A percentile compares a stretch with the other conserved stretches of the same genome.
Conservation (phyloP, 2,113 vertebrate genomes). For the Australoheros scitulus region DNA sequence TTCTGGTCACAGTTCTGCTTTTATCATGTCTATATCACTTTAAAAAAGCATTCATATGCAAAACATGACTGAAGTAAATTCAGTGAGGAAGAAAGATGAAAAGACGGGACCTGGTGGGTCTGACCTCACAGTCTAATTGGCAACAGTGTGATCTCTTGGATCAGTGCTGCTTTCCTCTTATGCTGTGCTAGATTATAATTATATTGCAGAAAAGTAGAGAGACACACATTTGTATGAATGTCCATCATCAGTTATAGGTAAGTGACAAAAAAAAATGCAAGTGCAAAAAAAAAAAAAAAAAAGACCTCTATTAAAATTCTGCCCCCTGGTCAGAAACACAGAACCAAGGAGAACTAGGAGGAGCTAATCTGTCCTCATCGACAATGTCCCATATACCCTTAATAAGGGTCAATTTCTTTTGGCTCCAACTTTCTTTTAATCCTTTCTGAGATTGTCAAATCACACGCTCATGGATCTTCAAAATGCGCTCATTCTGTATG, state of each 20-base stretch:
- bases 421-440: neutral
- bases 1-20: constrained; percentile 1
- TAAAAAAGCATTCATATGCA: neutral
- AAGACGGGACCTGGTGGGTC: neutral
- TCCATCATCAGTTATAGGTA: too few species aligned
- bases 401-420: neutral
- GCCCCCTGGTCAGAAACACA: neutral
- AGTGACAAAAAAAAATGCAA: too few species aligned
- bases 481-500: neutral
- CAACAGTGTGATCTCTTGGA: neutral
- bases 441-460: neutral
- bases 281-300: too few species aligned
- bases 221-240: neutral
- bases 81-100: neutral
- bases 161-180: neutral
- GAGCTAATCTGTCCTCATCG: neutral
- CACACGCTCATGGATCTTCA: neutral
- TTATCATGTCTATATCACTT: neutral
- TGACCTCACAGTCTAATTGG: constrained; percentile 1
- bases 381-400: neutral
- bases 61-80: neutral
- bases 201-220: neutral
- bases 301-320: neutral
- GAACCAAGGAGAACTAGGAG: neutral
- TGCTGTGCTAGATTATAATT: neutral